Base-by-base conservation (phyloP, 2,113 vertebrate genomes). In the Sclerurus mexicanus region DNA sequence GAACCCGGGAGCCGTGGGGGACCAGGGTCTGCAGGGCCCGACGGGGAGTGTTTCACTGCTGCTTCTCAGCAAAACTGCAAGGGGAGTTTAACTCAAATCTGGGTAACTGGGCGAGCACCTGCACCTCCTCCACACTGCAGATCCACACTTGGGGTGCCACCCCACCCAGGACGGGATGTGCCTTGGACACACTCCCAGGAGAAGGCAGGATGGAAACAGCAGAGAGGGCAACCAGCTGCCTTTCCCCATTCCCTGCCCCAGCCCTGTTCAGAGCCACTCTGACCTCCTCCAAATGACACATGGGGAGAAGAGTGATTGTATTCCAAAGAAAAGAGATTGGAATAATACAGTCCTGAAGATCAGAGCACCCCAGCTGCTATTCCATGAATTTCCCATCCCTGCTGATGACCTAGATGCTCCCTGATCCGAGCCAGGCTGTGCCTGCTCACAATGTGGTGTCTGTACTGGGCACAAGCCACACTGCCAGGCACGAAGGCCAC, bases 391-490 rank as follows among this genome's bases (percentile, higher is more conserved):
- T 53, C 85, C 46, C 47, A 37, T 33, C 47, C 64, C 72, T 66
- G 79, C 28, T 55, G 63, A 89, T 94, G 95, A 93, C 96, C 95
- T 95, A 96, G 90, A 96, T 95, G 92, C 67, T 96, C 90, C 81
- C 87, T 88, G 93, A 95, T 53, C 92, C 75, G 19, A 91, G 93
- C 85, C 87, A 81, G 76, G 87, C 85, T 78, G 52, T 0, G 20
- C 16, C 17, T 0, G 30, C 63, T 88, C 82, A 93, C 91, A 95
- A 94, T 90, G 92, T 75, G 55, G 20, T 0, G 25, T 53, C 94
- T 95, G 95, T 96, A 5, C 88, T 64, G 4, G 22, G 71, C 60
- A 60, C 1, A 0, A 75, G 80, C 66, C 44, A 74, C 0, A 0
- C 81, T 94, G 91, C 73, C 93, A 93, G 84, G 93, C 83, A 93